Evolutionary conservation across 2,797 vertebrate species (phyloP), one percentile per base, ranked within the genome.

Genomic region (Chloroceryle inda): DNA sequence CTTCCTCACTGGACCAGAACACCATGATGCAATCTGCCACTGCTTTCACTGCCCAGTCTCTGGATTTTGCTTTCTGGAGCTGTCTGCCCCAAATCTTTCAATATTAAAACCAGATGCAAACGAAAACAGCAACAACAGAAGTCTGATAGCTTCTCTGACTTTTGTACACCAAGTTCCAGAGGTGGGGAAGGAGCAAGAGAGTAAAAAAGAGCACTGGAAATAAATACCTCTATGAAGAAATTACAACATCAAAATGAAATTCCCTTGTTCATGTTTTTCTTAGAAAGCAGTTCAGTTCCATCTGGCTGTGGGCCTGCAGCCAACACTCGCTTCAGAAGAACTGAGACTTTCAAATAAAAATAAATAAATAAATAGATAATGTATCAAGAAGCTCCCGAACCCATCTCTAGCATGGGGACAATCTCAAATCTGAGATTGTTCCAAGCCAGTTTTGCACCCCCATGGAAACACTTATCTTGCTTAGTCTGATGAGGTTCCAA

Each of bases 281-380:
- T 98, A 98, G 98, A 98, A 97, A 98, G 96, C 94, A 93, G 92
- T 91, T 97, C 85, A 77, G 58, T 97, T 97, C 89, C 95, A 93
- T 95, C 89, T 97, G 91, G 75, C 87, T 59, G 84, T 85, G 95
- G 97, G 97, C 96, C 88, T 80, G 85, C 90, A 97, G 97, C 97
- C 97, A 98, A 91, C 0, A 5, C 75, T 93, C 93, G 61, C 94
- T 96, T 95, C 94, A 96, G 94, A 97, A 93, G 87, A 96, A 88
- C 61, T 18, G 27, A 96, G 93, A 95, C 66, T 97, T 97, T 95
- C 69, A 98, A 95, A 95, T 29, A 56, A 72, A 91, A 91, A 86
- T 85, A 92, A 92, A 93, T 82, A 91, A 93, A 79, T 58, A 50
- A 69, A 86, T 85, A 92, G 92, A 94, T 79, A 93, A 78, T 52